Evolutionary conservation across 2,797 vertebrate species (phyloP).

Genomic region (Pelodytes ibericus): DNA sequence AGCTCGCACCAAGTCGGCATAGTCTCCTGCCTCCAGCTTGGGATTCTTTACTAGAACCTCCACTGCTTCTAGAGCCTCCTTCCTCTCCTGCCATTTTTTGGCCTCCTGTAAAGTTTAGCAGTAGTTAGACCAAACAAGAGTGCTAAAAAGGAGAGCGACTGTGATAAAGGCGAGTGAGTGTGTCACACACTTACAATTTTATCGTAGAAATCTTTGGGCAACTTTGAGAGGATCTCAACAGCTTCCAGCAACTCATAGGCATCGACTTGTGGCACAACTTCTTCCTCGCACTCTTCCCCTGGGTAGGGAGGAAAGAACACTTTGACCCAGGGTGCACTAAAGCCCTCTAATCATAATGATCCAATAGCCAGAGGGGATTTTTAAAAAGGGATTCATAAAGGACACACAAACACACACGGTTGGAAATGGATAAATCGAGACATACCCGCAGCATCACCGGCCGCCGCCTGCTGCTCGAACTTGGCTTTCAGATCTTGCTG

Average conservation of each 20-base stretch:
- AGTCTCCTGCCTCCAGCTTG: slow-evolving; percentile 93
- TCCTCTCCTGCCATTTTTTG: slow-evolving; percentile 99
- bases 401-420: no score
- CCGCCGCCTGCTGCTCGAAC: slow-evolving; percentile 89
- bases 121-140: no score
- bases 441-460: slow-evolving; percentile 76
- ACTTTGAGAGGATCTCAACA: slow-evolving; percentile 92
- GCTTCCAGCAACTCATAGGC: slow-evolving; percentile 93
- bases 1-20: slow-evolving; percentile 90
- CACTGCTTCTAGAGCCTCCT: slow-evolving; percentile 91
- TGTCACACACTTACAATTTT: slow-evolving; percentile 92
- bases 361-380: no score
- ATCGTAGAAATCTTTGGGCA: slow-evolving; percentile 98
- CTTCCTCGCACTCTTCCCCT: slow-evolving; percentile 83
- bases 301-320: slow-evolving; percentile 27
- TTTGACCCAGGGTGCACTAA: no score
- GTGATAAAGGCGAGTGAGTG: no score
- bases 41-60: slow-evolving; percentile 89
- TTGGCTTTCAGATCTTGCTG: slow-evolving; percentile 95
- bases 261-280: slow-evolving; percentile 80
- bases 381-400: no score
- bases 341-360: no score
- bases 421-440: no score
- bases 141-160: not conserved
- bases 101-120: slow-evolving; percentile 80